Evolutionary conservation across 2,888 invertebrate species (phyloP).

Genomic region (Macaria liturata): DNA sequence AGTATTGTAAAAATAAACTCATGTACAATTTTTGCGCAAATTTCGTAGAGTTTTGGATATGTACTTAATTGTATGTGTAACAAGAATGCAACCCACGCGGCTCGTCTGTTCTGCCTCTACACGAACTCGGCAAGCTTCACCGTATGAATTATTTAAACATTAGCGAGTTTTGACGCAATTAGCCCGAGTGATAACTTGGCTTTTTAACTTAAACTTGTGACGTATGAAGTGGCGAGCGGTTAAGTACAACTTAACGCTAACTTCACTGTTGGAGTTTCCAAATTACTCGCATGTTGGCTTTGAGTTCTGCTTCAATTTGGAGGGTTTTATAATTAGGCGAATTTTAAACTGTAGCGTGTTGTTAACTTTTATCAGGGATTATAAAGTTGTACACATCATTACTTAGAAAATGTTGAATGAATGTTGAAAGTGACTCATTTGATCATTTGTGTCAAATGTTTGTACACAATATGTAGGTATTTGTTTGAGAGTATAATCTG

Average conservation of each 20-base stretch:
- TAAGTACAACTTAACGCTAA: conserved; percentile 23
- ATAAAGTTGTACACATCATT: no score
- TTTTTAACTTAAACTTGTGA: conserved; percentile 48
- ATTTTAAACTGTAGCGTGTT: not conserved
- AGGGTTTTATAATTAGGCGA: conserved; percentile 4
- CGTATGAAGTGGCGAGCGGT: conserved; percentile 42
- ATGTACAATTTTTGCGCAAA: no score
- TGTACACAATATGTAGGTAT: no score
- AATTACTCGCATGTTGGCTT: conserved; percentile 3
- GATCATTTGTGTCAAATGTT: no score
- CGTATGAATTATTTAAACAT: conserved; percentile 65
- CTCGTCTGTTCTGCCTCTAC: conserved; percentile 13
- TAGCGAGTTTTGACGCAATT: conserved; percentile 55
- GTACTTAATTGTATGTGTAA: no score
- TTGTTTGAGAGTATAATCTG: no score
- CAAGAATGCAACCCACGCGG: no score
- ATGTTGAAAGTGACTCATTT: no score
- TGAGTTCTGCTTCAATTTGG: conserved; percentile 8
- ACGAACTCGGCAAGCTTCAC: conserved; percentile 27
- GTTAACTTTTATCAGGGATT: no score
- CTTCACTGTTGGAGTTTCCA: conserved; percentile 21
- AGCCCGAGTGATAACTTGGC: conserved; percentile 51
- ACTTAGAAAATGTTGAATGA: no score
- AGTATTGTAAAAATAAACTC: no score
- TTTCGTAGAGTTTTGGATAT: no score